Evolutionary conservation across 1,140 invertebrate species (phyloP).

Genomic region (Zaprionus nigranus): DNA sequence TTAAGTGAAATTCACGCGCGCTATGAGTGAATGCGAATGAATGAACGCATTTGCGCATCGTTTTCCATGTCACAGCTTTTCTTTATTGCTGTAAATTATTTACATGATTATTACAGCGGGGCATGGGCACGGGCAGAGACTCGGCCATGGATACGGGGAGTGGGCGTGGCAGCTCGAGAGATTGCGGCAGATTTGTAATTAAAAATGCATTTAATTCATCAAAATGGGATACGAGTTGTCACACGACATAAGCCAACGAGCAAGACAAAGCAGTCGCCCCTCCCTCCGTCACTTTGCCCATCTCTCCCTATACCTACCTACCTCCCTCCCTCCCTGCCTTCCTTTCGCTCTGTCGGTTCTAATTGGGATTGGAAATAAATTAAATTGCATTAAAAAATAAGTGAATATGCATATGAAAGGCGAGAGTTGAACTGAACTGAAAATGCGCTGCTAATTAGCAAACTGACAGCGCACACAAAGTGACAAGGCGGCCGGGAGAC

Average conservation of each 20-base stretch:
- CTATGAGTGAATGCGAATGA: background rate
- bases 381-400: conserved; percentile 77
- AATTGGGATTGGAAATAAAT: conserved; percentile 61
- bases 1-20: conserved; percentile 5
- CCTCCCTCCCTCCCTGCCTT: background rate
- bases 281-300: background rate
- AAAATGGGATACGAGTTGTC: conserved; percentile 55
- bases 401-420: conserved; percentile 80
- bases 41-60: background rate
- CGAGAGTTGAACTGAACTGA: conserved; percentile 59
- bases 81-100: conserved; percentile 13
- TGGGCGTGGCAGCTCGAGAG: background rate
- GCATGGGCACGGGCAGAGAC: background rate
- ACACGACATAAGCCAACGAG: conserved; percentile 64
- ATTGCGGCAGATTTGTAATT: conserved; percentile 60
- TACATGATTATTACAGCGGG: background rate
- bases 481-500: background rate
- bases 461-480: conserved; percentile 69
- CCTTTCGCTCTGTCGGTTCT: conserved; percentile 14
- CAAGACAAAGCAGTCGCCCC: conserved; percentile 46
- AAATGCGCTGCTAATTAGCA: conserved; percentile 78
- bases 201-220: conserved; percentile 81
- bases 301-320: background rate
- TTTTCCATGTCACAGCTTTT: conserved; percentile 8
- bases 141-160: too few species aligned